phyloP scores from a whole-genome alignment of 2,113 vertebrate species.

The Takifugu flavidus region DNA sequence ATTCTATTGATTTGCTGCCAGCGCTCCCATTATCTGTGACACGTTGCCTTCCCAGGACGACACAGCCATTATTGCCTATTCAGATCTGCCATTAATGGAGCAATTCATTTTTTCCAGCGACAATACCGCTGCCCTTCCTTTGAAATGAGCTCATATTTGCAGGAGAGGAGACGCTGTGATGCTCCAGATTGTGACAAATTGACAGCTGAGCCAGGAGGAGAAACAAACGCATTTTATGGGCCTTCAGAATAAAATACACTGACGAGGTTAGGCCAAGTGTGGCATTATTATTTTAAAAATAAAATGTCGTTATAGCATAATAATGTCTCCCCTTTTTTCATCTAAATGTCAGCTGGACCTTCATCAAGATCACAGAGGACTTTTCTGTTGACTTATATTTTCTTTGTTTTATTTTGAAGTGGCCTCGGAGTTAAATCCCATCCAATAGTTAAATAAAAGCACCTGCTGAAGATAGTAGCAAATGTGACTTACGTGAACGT shows the following conservation, averaged over 20 bases:
- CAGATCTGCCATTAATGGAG: constrained; percentile 55
- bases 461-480: too few relatives aligned
- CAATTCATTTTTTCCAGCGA: constrained; percentile 63
- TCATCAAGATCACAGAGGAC: too few relatives aligned
- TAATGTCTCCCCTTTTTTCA: background rate
- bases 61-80: constrained; percentile 64
- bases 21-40: background rate
- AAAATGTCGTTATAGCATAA: too few relatives aligned
- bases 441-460: too few relatives aligned
- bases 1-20: constrained; percentile 29
- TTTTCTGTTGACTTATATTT: too few relatives aligned
- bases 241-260: too few relatives aligned
- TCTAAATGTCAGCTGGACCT: background rate
- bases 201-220: constrained; percentile 29
- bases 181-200: constrained; percentile 49
- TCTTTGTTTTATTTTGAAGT: too few relatives aligned
- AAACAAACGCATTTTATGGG: too few relatives aligned
- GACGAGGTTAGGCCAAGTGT: too few relatives aligned
- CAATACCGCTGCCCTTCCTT: constrained; percentile 13
- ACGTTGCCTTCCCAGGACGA: constrained; percentile 44
- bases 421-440: constrained; percentile 1
- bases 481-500: too few relatives aligned
- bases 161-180: constrained; percentile 25
- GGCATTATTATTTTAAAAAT: too few relatives aligned
- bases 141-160: too few relatives aligned